Evolutionary conservation across 1,140 invertebrate species (phyloP).

Genomic region (Atta cephalotes): DNA sequence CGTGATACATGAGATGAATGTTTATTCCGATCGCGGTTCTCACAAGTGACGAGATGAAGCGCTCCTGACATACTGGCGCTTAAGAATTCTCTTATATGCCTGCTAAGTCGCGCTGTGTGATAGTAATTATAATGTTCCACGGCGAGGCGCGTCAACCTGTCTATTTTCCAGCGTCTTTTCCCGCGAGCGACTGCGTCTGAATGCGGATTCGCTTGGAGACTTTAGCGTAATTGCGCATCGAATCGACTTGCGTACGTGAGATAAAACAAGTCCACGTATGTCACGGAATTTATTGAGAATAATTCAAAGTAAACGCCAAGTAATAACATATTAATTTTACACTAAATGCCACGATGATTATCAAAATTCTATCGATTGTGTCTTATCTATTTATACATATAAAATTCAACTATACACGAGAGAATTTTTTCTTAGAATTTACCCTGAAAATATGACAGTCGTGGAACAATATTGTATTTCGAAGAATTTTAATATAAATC

Average conservation of each 20-base stretch:
- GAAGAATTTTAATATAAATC: too few species aligned
- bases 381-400: not conserved
- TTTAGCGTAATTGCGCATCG: conserved; percentile 16
- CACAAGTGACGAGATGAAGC: conserved; percentile 57
- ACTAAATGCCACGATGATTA: not conserved
- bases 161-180: conserved; percentile 33
- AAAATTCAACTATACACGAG: too few species aligned
- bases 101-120: not conserved
- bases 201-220: not conserved
- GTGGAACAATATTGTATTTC: too few species aligned
- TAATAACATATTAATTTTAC: not conserved
- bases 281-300: conserved; percentile 18
- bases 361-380: not conserved
- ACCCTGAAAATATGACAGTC: too few species aligned
- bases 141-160: conserved; percentile 57
- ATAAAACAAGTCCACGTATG: not conserved
- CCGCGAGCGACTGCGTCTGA: conserved; percentile 36
- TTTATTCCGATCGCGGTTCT: conserved; percentile 10
- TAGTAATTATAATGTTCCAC: conserved; percentile 66
- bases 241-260: not conserved
- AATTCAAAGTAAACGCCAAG: not conserved
- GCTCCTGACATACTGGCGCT: conserved; percentile 45
- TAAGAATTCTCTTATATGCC: conserved; percentile 53
- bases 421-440: too few species aligned
- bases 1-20: conserved; percentile 17